Conservation (phyloP, 2,113 vertebrate genomes). For the Zapornia atra region DNA sequence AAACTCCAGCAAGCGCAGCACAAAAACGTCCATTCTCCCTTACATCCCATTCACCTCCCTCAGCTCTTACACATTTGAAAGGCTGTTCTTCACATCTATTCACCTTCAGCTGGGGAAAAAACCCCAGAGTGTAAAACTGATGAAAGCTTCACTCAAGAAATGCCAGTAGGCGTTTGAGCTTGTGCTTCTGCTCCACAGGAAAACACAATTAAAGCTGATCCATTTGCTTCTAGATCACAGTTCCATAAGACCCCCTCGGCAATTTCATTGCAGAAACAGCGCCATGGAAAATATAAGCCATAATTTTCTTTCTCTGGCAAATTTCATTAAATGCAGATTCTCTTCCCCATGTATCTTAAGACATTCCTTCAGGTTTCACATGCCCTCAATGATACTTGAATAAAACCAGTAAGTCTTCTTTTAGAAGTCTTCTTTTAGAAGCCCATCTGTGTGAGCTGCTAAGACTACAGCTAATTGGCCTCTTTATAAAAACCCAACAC, state of each 20-base stretch:
- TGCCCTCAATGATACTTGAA: background rate
- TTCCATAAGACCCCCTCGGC: background rate
- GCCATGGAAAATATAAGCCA: background rate
- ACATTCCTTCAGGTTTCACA: background rate
- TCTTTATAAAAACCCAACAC: background rate
- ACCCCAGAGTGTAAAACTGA: background rate
- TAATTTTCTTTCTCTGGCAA: background rate
- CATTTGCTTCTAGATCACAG: background rate
- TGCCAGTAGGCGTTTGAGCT: background rate
- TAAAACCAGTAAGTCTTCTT: background rate
- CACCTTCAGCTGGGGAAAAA: background rate
- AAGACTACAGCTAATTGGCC: background rate
- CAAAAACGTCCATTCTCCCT: background rate
- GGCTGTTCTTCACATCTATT: background rate
- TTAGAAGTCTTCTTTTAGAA: slow-evolving; percentile 11
- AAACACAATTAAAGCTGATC: slow-evolving; percentile 1
- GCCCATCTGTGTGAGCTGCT: background rate
- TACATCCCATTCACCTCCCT: background rate
- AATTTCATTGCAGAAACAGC: background rate
- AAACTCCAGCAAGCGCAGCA: background rate
- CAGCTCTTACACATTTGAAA: background rate
- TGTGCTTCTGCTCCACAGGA: slow-evolving; percentile 5
- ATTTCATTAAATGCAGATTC: slow-evolving; percentile 2
- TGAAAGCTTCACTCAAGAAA: background rate
- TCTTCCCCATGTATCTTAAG: background rate